Base-by-base conservation (phyloP, 2,797 vertebrate genomes). In the Sciurus vulgaris region DNA sequence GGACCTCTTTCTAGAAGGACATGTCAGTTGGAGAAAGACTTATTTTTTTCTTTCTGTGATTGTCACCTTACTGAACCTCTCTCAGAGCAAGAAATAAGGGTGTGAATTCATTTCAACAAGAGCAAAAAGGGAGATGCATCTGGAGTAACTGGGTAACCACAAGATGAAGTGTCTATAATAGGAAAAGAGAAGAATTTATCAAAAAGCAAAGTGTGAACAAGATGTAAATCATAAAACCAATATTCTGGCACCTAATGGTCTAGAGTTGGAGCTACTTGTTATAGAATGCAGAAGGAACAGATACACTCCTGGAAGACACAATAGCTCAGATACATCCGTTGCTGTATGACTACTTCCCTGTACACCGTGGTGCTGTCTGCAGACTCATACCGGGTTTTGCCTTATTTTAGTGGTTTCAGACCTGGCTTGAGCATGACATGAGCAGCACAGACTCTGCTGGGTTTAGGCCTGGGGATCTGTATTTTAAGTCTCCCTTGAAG, bases 241-340 rank as follows among this genome's bases (percentile, higher is more conserved):
- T 72, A 22, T 69, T 69, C 38, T 38, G 17, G n/a, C 49, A 26
- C 30, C 20, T 65, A 0, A 0, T 28, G 20, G 18, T 35, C 63
- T 70, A 72, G 61, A 70, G 74, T 28, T 54, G 54, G 7, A 95
- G 17, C 2, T 4, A 11, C 5, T 44, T 69, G 22, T 38, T 12
- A 13, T 18, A 35, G 78, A 41, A 44, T 35, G 22, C 67, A 76
- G 33, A 63, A 84, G n/a, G 24, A 74, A n/a, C 13, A 56, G 8
- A 24, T 22, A 14, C 0, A 26, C 3, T 8, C 7, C 3, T 2
- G 59, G 30, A 67, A 77, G 65, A 69, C 2, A 33, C 78, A 41
- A 26, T 54, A 4, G 7, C 24, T 33, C 5, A 17, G 33, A 14
- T 10, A 2, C 3, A 1, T 20, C 3, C 5, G 2, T 0, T 4